Percentiles rank a stretch among this genome's conserved stretches.
phyloP scores from a whole-genome alignment of 1,140 invertebrate species.

The Holotrichia oblita region DNA sequence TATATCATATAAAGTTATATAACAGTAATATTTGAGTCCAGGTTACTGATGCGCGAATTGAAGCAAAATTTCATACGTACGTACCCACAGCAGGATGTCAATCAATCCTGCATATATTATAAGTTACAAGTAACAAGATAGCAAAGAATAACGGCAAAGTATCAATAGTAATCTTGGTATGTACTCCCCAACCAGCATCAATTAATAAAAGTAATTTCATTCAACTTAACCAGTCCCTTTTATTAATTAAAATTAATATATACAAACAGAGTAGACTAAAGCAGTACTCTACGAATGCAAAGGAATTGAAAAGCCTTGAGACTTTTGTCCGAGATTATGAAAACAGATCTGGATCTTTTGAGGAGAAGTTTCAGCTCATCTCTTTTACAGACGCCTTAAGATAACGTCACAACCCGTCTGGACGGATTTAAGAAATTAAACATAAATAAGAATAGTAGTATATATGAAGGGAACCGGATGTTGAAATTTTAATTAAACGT shows the following conservation, averaged over 20 bases:
- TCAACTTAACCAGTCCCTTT: not conserved
- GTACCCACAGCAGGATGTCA: too few relatives aligned
- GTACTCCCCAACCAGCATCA: too few relatives aligned
- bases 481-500: conserved; percentile 26
- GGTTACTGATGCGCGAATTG: too few relatives aligned
- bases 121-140: too few relatives aligned
- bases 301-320: not conserved
- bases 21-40: too few relatives aligned
- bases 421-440: conserved; percentile 21
- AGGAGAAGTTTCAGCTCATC: not conserved
- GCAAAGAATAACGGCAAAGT: too few relatives aligned
- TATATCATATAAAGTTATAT: too few relatives aligned
- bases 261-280: not conserved
- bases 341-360: conserved; percentile 11
- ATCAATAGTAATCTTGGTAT: too few relatives aligned
- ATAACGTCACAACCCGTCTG: conserved; percentile 15
- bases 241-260: not conserved
- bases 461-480: not conserved
- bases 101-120: too few relatives aligned
- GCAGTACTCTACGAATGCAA: not conserved
- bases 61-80: too few relatives aligned
- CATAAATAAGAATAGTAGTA: conserved; percentile 4
- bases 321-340: conserved; percentile 18
- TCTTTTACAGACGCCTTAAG: not conserved
- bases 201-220: not conserved